Evolutionary conservation across 2,888 invertebrate species (phyloP).

Genomic region (Exephanes ischioxanthus): DNA sequence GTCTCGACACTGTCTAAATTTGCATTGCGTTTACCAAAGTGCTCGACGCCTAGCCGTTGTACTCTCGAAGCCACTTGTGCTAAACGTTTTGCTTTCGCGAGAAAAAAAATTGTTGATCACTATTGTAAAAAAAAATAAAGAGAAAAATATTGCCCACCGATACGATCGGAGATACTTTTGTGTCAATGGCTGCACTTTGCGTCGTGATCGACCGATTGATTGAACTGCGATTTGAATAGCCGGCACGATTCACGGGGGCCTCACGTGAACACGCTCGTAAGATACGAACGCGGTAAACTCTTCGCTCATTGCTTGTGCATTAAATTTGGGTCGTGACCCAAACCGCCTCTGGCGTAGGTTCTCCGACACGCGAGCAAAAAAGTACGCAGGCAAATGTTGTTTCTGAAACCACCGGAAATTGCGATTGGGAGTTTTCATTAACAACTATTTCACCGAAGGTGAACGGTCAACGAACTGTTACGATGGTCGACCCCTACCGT

Average conservation of each 20-base stretch:
- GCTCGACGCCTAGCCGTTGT: neutral
- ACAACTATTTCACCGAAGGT: conserved; percentile 14
- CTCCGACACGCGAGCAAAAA: conserved; percentile 2
- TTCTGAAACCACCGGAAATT: conserved; percentile 46
- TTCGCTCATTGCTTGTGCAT: conserved; percentile 29
- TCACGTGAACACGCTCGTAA: conserved; percentile 33
- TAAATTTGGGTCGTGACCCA: conserved; percentile 62
- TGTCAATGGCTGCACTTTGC: neutral
- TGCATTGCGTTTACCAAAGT: conserved; percentile 37
- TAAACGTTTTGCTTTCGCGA: conserved; percentile 32
- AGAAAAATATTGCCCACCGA: neutral
- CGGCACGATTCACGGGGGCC: conserved; percentile 40
- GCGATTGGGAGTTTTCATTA: neutral
- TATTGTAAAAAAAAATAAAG: neutral
- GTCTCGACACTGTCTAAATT: conserved; percentile 35
- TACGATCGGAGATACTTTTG: conserved; percentile 16
- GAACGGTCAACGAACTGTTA: neutral
- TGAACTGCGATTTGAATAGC: conserved; percentile 35
- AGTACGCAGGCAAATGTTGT: neutral
- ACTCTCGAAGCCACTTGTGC: neutral
- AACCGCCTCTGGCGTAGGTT: neutral
- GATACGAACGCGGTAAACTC: neutral
- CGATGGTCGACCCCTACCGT: neutral
- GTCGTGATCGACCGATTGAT: conserved; percentile 38
- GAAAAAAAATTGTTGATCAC: neutral